Evolutionary conservation across 2,888 invertebrate species (phyloP).

Genomic region (Sericinus montela): DNA sequence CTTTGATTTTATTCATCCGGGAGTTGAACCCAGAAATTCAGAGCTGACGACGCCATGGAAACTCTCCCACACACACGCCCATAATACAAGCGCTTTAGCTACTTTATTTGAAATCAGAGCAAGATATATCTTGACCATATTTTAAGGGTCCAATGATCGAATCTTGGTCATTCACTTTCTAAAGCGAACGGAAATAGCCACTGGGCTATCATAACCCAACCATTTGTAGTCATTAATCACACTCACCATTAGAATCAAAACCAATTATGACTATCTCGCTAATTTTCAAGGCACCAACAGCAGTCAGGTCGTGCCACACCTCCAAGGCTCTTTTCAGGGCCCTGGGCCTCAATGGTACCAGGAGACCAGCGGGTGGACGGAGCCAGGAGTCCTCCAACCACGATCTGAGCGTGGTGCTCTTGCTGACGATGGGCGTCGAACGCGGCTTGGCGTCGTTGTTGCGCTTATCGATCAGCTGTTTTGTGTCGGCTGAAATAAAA

Average conservation of each 20-base stretch:
- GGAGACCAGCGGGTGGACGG: constrained; percentile 61
- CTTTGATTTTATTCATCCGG: too few species aligned
- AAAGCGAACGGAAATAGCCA: too few species aligned
- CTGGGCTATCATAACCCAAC: too few species aligned
- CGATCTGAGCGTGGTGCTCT: constrained; percentile 48
- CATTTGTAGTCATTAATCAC: too few species aligned
- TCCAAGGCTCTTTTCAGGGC: constrained; percentile 59
- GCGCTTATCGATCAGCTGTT: constrained; percentile 34
- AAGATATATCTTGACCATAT: too few species aligned
- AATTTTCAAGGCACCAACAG: constrained; percentile 48
- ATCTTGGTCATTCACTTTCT: too few species aligned
- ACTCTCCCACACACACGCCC: too few species aligned
- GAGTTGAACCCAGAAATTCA: too few species aligned
- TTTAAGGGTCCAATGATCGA: too few species aligned
- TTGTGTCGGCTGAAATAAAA: constrained; percentile 36
- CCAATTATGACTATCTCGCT: constrained; percentile 64
- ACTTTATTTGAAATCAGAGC: too few species aligned
- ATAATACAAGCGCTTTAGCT: too few species aligned
- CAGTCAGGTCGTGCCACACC: constrained; percentile 61
- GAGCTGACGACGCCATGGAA: too few species aligned
- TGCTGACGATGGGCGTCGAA: constrained; percentile 36
- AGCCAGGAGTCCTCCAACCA: constrained; percentile 72
- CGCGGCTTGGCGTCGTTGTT: constrained; percentile 35
- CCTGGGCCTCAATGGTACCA: constrained; percentile 61
- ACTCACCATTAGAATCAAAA: constrained; percentile 68